Base-by-base conservation (phyloP, 1,140 invertebrate species). In the Scaptomyza graminum region DNA sequence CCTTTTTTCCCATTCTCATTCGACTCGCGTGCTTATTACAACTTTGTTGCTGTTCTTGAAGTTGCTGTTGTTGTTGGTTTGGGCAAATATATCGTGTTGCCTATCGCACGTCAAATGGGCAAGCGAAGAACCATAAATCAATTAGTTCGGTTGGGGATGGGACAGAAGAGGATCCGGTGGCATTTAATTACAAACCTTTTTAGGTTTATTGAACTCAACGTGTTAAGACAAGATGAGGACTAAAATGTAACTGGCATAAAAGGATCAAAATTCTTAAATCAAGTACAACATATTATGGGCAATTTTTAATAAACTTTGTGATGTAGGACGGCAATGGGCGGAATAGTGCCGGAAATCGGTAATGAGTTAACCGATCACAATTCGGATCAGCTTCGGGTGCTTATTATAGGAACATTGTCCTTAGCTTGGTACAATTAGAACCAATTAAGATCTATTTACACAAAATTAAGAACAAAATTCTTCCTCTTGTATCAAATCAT, bases 101-200 rank as follows among this genome's bases (percentile, higher is more conserved):
- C 72, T 84, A 84, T 84, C 80, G 73, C 76, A 51, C 76, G 62
- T 70, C 68, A 52, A 75, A 74, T 81, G 66, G 61, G 44, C 47
- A 47, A 61, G 56, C 51, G 46, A 31, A 57, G 55, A 50, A 57
- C 56, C 77, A 85, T 85, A 87, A 85, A 85, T 85, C 81, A 85
- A 85, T 85, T 85, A 78, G 80, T 52, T 31, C 47, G n/a, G 31
- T 43, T 31, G 16, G 16, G 49, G 2, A 34, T 16, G 41, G 1
- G 55, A 37, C 31, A 4, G 15, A 1, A 11, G 4, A n/a, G 28
- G 28, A 31, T 41, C 59, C 49, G 74, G 61, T 55, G 9, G 18
- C 46, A 62, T 65, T 51, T 25, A 31, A 52, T 63, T 52, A 22
- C 8, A 12, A 34, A 34, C 56, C 59, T 61, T 51, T 43, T 49